Percentiles rank a stretch among this genome's conserved stretches.
Evolutionary conservation across 2,797 vertebrate species (phyloP).

Genomic region (Pterois miles): DNA sequence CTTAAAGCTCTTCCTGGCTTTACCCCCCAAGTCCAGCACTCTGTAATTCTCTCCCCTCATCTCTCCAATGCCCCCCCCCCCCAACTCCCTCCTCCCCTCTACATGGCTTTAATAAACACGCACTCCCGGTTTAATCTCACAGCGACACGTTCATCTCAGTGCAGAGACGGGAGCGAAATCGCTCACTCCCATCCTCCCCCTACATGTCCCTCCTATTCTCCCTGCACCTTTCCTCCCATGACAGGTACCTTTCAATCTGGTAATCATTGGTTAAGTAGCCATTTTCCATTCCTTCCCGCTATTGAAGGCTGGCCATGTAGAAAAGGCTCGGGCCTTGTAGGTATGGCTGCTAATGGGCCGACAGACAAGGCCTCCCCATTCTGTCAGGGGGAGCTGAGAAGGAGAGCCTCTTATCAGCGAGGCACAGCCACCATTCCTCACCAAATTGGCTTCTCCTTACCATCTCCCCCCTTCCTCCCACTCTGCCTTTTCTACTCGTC

Average conservation of each 20-base stretch:
- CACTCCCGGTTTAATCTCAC: constrained; percentile 84
- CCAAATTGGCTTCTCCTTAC: constrained; percentile 72
- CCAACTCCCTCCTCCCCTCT: constrained; percentile 2
- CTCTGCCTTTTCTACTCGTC: constrained; percentile 28
- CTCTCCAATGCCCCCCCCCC: constrained; percentile 2
- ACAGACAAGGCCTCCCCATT: constrained; percentile 87
- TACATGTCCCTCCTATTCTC: constrained; percentile 71
- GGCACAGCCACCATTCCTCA: constrained; percentile 81
- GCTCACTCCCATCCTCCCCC: constrained; percentile 83
- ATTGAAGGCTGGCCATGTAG: constrained; percentile 67
- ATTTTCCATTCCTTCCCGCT: constrained; percentile 84
- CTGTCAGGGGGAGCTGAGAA: constrained; percentile 71
- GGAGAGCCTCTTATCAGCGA: constrained; percentile 86
- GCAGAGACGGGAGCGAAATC: constrained; percentile 87
- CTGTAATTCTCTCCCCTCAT: constrained; percentile 28
- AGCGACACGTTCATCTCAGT: constrained; percentile 85
- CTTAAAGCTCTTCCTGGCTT: neutral
- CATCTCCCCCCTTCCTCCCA: constrained; percentile 42
- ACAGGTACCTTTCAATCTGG: constrained; percentile 92
- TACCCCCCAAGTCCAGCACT: constrained; percentile 3
- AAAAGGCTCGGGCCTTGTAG: constrained; percentile 85
- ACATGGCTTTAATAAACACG: constrained; percentile 66
- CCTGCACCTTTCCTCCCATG: constrained; percentile 84
- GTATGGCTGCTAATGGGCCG: constrained; percentile 88
- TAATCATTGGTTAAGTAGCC: constrained; percentile 88